Evolutionary conservation across 1,140 invertebrate species (phyloP), one percentile per base, ranked within the genome.

Genomic region (Episyrphus balteatus): DNA sequence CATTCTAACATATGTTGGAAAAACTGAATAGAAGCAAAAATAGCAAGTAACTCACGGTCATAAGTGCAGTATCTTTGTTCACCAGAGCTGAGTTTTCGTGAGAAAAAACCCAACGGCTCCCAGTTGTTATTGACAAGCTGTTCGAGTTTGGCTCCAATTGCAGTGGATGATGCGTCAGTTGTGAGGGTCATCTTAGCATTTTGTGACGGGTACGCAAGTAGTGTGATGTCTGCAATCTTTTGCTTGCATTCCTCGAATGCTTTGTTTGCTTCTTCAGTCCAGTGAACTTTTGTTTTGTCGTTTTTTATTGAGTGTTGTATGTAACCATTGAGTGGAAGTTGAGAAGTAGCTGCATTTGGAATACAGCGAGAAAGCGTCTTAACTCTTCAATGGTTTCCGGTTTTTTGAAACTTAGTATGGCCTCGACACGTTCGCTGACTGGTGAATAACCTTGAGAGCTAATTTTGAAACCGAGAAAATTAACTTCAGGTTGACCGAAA

Each of bases 291-390:
- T 46, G 17, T 39, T 49, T 52, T 11, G 66, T 49, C 11, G 48
- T 40, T 15, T 31, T 45, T 48, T 62, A 58, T 2, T 32, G 42
- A 12, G 21, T 26, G 7, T 32, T 45, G 47, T 1, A 55, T 31
- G 17, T 49, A 51, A 6, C 47, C 32, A 33, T 52, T 54, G 1
- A 63, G 61, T 54, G 2, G 61, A 57, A 19, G 56, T 42, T 0
- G 55, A 56, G 0, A 68, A 42, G 40, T 53, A 66, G 12, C 51
- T 40, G 13, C 57, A 44, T 47, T 70, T 70, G 53, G 63, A 71
- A 40, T 70, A 70, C 63, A 0, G 64, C 71, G 3, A 74, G 42
- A 49, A 73, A 75, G 8, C 58, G 44, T 19, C 66, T 46, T 15
- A 67, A 47, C 36, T 59, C 48, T 18, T 54, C 49, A 13, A 67